These are phyloP conservation scores for Amblyornis subalaris DNA, from an alignment of 2,113 vertebrate genomes.

Conservation along the genomic window DNA sequence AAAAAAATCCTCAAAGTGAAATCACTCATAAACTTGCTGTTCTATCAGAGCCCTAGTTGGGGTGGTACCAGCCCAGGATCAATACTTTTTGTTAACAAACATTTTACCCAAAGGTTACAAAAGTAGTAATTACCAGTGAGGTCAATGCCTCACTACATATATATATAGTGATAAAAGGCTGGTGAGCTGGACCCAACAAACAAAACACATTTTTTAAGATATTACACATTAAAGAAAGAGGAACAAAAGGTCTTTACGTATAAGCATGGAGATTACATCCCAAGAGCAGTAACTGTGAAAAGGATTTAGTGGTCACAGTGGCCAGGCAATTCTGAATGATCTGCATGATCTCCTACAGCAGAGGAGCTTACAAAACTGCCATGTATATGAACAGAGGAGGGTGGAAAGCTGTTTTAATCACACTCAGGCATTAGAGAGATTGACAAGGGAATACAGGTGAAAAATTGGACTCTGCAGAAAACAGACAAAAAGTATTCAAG, in stretches of 20 bases:
- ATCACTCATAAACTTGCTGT: not conserved
- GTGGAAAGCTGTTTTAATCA: constrained; percentile 14
- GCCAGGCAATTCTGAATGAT: not conserved
- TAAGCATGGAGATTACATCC: not conserved
- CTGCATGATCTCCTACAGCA: not conserved
- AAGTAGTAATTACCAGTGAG: not conserved
- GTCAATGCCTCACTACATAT: not conserved
- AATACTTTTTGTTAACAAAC: not conserved
- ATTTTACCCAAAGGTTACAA: not conserved
- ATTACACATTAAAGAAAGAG: not conserved
- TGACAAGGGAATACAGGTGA: not conserved
- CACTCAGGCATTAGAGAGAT: not conserved
- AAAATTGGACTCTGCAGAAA: not conserved
- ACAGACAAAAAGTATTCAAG: not conserved
- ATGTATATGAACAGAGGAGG: not conserved
- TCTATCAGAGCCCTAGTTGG: not conserved
- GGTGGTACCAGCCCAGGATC: not conserved
- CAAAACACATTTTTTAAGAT: not conserved
- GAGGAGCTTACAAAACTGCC: not conserved
- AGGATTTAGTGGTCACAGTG: not conserved
- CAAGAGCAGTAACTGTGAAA: not conserved
- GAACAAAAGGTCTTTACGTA: not conserved
- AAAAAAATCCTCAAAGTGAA: not conserved
- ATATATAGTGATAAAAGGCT: not conserved
- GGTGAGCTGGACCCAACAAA: not conserved